Percentiles rank a stretch among this genome's conserved stretches.
Conservation (phyloP, 2,888 invertebrate genomes). For the Spodoptera picta region DNA sequence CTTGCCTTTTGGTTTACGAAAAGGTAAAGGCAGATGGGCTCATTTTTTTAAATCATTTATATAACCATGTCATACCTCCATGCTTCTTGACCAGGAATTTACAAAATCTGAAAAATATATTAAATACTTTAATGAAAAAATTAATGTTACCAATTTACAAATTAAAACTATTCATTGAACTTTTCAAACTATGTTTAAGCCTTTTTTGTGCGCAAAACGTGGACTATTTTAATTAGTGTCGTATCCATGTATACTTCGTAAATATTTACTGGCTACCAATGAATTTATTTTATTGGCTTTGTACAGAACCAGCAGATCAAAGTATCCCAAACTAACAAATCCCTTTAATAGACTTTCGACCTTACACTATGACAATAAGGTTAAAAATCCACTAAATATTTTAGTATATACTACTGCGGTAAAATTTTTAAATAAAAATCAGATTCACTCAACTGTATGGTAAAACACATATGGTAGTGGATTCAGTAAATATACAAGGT, state of each 20-base stretch:
- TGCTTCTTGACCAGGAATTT: too few species aligned
- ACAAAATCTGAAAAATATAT: too few species aligned
- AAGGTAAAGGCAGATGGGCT: too few species aligned
- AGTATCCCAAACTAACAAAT: too few species aligned
- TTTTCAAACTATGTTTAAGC: constrained; percentile 1
- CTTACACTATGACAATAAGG: too few species aligned
- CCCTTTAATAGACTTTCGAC: too few species aligned
- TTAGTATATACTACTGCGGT: constrained; percentile 8
- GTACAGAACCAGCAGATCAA: neutral
- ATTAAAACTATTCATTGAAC: neutral
- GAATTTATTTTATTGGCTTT: constrained; percentile 47
- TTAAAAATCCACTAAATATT: too few species aligned
- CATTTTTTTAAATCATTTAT: too few species aligned
- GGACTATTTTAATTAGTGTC: constrained; percentile 27
- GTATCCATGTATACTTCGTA: constrained; percentile 13
- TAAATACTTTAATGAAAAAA: too few species aligned
- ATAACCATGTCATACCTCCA: too few species aligned
- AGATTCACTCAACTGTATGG: constrained; percentile 33
- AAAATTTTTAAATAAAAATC: constrained; percentile 44
- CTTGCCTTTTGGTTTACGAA: too few species aligned
- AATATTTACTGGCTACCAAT: constrained; percentile 40
- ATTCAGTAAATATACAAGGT: constrained; percentile 39
- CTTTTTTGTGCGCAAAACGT: constrained; percentile 21
- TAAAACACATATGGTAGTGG: constrained; percentile 32
- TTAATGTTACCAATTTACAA: too few species aligned